Conservation (phyloP, 2,888 invertebrate genomes). For the Amiota minor region DNA sequence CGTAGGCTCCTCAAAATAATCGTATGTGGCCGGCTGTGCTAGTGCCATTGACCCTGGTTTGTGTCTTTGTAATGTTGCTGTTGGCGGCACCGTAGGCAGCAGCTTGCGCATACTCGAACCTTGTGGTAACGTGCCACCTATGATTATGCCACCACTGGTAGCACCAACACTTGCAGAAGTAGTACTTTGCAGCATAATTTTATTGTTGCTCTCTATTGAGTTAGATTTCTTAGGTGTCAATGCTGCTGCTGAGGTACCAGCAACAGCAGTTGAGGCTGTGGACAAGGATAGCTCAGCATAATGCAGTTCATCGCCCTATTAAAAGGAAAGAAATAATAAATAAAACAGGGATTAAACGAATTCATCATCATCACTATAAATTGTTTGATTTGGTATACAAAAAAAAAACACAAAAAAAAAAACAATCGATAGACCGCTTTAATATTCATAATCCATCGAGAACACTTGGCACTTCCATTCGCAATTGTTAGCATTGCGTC, state of each 20-base stretch:
- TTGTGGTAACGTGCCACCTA: conserved; percentile 65
- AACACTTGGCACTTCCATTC: neutral
- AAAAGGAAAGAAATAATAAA: conserved; percentile 19
- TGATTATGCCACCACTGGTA: conserved; percentile 31
- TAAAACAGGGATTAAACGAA: too few species aligned
- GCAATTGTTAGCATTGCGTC: neutral
- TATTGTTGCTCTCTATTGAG: conserved; percentile 59
- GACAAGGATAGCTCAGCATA: conserved; percentile 72
- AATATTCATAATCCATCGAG: conserved; percentile 22
- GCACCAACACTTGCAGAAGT: conserved; percentile 30
- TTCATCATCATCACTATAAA: too few species aligned
- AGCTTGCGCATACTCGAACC: conserved; percentile 69
- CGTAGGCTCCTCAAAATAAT: conserved; percentile 78
- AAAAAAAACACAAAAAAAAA: too few species aligned
- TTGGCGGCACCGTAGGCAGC: conserved; percentile 67
- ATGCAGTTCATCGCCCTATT: conserved; percentile 72
- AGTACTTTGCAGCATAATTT: conserved; percentile 52
- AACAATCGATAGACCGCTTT: neutral
- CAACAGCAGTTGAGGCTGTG: conserved; percentile 50
- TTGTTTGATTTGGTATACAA: too few species aligned
- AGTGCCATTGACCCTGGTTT: conserved; percentile 49
- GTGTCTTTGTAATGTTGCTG: conserved; percentile 69
- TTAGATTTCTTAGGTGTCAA: conserved; percentile 52
- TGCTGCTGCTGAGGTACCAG: conserved; percentile 39
- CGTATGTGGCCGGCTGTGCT: conserved; percentile 70